Percentiles rank a stretch among this genome's conserved stretches.
These are phyloP conservation scores for Carapus acus DNA, from an alignment of 2,797 vertebrate genomes.

Conservation along the genomic window DNA sequence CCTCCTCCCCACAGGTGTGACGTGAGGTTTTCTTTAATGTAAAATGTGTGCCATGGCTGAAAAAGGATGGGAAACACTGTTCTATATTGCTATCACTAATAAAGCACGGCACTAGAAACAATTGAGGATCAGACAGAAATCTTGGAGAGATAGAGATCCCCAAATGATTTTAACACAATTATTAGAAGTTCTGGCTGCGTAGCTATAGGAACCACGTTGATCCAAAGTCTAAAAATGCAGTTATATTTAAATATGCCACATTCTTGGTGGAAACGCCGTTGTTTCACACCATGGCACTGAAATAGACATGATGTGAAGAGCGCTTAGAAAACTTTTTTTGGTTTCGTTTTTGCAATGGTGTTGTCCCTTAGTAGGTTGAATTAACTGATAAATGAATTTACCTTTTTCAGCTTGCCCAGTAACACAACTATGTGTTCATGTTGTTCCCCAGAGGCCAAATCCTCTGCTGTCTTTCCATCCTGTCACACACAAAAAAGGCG, in stretches of 20 bases:
- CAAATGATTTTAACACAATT: no score
- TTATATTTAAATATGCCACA: slow-evolving; percentile 24
- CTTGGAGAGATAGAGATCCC: no score
- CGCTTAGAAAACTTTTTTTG: slow-evolving; percentile 27
- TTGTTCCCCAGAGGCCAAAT: slow-evolving; percentile 83
- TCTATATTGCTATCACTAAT: no score
- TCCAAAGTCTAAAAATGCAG: slow-evolving; percentile 26
- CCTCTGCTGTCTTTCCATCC: slow-evolving; percentile 94
- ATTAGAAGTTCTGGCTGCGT: no score
- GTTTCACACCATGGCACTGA: slow-evolving; percentile 44
- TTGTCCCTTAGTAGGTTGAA: slow-evolving; percentile 1
- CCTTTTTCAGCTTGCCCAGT: slow-evolving; percentile 90
- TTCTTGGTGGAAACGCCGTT: slow-evolving; percentile 16
- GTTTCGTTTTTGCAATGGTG: background rate
- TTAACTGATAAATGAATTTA: slow-evolving; percentile 50
- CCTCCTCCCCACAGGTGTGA: no score
- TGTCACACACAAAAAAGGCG: slow-evolving; percentile 38
- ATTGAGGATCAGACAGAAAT: no score
- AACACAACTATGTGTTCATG: slow-evolving; percentile 82
- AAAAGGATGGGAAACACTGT: no score
- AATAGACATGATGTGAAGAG: slow-evolving; percentile 38
- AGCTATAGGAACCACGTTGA: background rate
- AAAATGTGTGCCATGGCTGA: no score
- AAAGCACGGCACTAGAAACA: no score
- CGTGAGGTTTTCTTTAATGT: no score